Evolutionary conservation across 2,113 vertebrate species (phyloP), one percentile per base, ranked within the genome.

Genomic region (Turdus rufiventris): DNA sequence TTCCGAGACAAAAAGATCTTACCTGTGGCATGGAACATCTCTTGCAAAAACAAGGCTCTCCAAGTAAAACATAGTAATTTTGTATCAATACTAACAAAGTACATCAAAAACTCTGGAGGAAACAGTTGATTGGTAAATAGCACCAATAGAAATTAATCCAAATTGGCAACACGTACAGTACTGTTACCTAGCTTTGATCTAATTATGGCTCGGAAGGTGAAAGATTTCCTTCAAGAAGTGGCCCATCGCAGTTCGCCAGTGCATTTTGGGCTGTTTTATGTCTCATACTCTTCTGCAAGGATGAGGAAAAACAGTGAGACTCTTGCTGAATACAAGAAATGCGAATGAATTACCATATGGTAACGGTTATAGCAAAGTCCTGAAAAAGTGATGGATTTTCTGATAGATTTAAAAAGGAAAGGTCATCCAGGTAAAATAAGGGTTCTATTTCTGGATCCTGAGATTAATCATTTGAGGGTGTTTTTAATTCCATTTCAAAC

Each of bases 221-320:
- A 97, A 96, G 97, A 94, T 97, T 96, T 98, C 98, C 98, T 97
- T 98, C 99, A 98, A 99, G 98, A 96, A 99, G 98, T 76, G 99
- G 98, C 97, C 98, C 97, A 85, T 98, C 98, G 98, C 74, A 97
- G 97, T 95, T 98, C 92, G 87, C 88, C 95, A 98, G 51, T 94
- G 97, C 96, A 68, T 95, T 97, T 79, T 98, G 97, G 97, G 95
- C 96, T 96, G 93, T 94, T 97, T 96, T 98, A 97, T 96, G 95
- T 97, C 97, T 97, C 94, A 86, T 95, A 96, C 96, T 98, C 97
- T 96, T 98, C 99, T 99, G 99, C 97, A 98, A 98, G 97, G 98
- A 97, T 97, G 96, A 98, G 98, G 97, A 97, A 96, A 98, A 96
- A 98, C 91, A 98, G 96, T 98, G 96, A 98, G 95, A 96, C 63